Evolutionary conservation across 2,113 vertebrate genomes (phyloP).

Genomic region (Tor tambroides): DNA sequence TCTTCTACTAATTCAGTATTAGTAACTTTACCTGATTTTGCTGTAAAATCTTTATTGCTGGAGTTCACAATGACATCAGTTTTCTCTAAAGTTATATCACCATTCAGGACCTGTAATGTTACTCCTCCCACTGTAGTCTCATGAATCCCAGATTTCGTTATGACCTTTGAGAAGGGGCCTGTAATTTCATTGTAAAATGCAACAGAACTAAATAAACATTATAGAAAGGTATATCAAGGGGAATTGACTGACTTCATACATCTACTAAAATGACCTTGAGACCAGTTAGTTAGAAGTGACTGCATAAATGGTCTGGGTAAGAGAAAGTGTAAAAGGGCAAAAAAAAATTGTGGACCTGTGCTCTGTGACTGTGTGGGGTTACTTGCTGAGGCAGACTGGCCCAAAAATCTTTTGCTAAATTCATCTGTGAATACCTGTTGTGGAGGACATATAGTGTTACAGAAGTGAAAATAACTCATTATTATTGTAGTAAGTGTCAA

Average conservation of each 20-base stretch:
- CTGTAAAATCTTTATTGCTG: slow-evolving; percentile 74
- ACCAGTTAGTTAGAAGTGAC: not conserved
- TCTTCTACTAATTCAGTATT: not conserved
- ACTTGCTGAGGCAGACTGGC: slow-evolving; percentile 19
- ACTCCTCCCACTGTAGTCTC: slow-evolving; percentile 82
- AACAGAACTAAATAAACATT: not conserved
- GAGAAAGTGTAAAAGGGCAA: not conserved
- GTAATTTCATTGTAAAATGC: not conserved
- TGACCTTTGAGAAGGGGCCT: slow-evolving; percentile 72
- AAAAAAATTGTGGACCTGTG: slow-evolving; percentile 47
- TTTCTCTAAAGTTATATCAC: slow-evolving; percentile 86
- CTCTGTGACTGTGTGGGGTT: slow-evolving; percentile 3
- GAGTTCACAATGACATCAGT: slow-evolving; percentile 88
- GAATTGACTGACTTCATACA: not conserved
- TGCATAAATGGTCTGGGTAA: not conserved
- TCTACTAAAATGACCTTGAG: not conserved
- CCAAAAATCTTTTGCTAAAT: slow-evolving; percentile 65
- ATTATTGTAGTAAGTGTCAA: not conserved
- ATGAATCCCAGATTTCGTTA: slow-evolving; percentile 58
- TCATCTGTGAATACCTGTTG: slow-evolving; percentile 70
- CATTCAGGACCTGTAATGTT: slow-evolving; percentile 75
- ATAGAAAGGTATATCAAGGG: not conserved
- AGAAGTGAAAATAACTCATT: not conserved
- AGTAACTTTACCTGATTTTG: slow-evolving; percentile 77
- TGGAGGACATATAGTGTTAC: not conserved